Evolutionary conservation across 1,140 invertebrate species (phyloP), one percentile per base, ranked within the genome.

Genomic region (Cotesia vestalis): DNA sequence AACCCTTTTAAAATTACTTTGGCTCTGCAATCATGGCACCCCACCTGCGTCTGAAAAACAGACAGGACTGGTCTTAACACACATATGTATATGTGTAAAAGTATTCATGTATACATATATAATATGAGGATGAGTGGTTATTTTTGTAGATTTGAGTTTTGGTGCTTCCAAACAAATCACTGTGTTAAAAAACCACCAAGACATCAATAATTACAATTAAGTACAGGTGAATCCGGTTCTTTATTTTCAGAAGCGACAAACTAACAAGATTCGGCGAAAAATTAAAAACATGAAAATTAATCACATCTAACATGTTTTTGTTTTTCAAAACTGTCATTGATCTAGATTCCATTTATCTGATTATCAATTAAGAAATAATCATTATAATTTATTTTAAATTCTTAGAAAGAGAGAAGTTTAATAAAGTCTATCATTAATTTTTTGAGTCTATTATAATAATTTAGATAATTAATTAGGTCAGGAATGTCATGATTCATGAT

Each of bases 11-110:
- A 63, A 38, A 35, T 14, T 5, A 40, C 38, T 14, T 27, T 14
- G 64, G 52, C 14, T 52, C 51, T 67, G 66, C 66, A 67, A 67
- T 67, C 66, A 67, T 38, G 34, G 53, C 46, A 53, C 34, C 46
- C 34, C 53, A 57, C 63, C 63, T 66, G 63, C 63, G 34, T 36
- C 14, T 46, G 14, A 52, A 66, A 34, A 46, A 51, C n/a, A 27
- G 40, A n/a, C 17, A 14, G 52, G 66, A 67, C 63, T 8, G 40
- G 63, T 66, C 63, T 34, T 20, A 46, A 46, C 40, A 46, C 6
- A 40, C 38, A 40, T 40, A 40, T 40, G 11, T 46, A 46, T 46
- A 46, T 27, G 27, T 40, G 3, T 46, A 46, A 11, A 46, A 2
- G 27, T 27, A 27, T 27, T 27, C 27, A 27, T 27, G 27, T 27